phyloP scores from a whole-genome alignment of 2,888 invertebrate genomes.

The Drosophila acutilabella region DNA sequence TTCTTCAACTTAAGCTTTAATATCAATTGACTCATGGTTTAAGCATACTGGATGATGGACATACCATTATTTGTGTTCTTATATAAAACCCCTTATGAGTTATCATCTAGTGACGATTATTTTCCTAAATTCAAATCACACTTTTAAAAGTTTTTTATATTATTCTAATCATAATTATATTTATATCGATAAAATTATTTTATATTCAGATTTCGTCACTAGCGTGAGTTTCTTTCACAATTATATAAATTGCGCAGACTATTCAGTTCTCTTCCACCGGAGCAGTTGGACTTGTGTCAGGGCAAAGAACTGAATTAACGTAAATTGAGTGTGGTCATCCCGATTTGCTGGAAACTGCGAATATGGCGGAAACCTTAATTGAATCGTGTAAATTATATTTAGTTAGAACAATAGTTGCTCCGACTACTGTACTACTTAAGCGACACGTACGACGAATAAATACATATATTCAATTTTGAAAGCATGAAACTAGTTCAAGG shows the following conservation, averaged over 20 bases:
- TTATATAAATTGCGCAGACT: constrained; percentile 11
- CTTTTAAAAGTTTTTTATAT: too few species aligned
- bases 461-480: constrained; percentile 29
- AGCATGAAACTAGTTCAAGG: constrained; percentile 6
- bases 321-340: constrained; percentile 60
- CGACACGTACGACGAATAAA: background rate
- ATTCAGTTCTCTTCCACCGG: background rate
- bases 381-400: constrained; percentile 51
- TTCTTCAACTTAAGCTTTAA: background rate
- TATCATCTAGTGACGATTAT: background rate
- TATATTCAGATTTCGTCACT: background rate
- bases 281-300: constrained; percentile 12
- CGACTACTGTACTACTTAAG: constrained; percentile 3
- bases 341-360: constrained; percentile 41
- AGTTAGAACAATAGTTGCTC: constrained; percentile 42
- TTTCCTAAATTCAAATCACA: background rate
- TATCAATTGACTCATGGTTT: constrained; percentile 8
- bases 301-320: constrained; percentile 48
- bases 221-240: background rate
- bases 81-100: background rate
- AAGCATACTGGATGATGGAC: background rate
- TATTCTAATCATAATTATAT: background rate
- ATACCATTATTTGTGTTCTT: too few species aligned
- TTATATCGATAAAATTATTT: background rate
- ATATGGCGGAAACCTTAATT: constrained; percentile 71